Percentiles rank a stretch among this genome's conserved stretches.
Conservation (phyloP, 2,113 vertebrate species). For the Dicentrarchus labrax region DNA sequence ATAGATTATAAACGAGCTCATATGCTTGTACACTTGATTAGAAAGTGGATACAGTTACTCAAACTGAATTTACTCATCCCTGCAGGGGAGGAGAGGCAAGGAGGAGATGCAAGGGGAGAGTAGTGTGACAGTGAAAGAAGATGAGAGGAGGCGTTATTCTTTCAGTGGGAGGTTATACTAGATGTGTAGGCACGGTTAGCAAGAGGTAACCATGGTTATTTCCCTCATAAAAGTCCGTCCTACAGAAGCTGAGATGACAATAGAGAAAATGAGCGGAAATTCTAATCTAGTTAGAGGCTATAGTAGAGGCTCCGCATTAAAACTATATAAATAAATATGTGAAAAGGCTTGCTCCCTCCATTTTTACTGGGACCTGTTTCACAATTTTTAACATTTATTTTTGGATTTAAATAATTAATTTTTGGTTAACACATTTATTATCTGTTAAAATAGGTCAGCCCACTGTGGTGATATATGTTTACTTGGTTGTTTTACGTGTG, state of each 20-base stretch:
- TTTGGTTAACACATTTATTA: background rate
- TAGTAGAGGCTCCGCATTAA: background rate
- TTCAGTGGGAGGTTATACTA: slow-evolving; percentile 42
- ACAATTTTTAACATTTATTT: background rate
- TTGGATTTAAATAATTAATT: background rate
- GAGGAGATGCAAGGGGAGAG: slow-evolving; percentile 8
- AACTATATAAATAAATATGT: background rate
- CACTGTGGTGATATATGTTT: background rate
- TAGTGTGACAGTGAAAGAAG: slow-evolving; percentile 28
- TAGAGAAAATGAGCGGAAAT: slow-evolving; percentile 12
- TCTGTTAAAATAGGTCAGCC: background rate
- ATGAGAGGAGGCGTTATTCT: slow-evolving; percentile 25
- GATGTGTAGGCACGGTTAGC: slow-evolving; percentile 35
- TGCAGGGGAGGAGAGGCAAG: slow-evolving; percentile 6
- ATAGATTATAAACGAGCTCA: slow-evolving; percentile 20
- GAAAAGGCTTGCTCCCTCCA: background rate
- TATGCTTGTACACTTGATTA: slow-evolving; percentile 22
- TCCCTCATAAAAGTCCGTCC: slow-evolving; percentile 1
- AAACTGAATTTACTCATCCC: slow-evolving; percentile 35
- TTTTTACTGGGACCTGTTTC: background rate
- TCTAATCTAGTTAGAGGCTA: background rate
- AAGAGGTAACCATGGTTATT: slow-evolving; percentile 45
- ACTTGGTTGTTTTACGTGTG: background rate
- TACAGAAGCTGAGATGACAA: background rate
- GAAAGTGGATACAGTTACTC: slow-evolving; percentile 20